Evolutionary conservation across 2,797 vertebrate genomes (phyloP), one percentile per base, ranked within the genome.

Genomic region (Pempheris klunzingeri): DNA sequence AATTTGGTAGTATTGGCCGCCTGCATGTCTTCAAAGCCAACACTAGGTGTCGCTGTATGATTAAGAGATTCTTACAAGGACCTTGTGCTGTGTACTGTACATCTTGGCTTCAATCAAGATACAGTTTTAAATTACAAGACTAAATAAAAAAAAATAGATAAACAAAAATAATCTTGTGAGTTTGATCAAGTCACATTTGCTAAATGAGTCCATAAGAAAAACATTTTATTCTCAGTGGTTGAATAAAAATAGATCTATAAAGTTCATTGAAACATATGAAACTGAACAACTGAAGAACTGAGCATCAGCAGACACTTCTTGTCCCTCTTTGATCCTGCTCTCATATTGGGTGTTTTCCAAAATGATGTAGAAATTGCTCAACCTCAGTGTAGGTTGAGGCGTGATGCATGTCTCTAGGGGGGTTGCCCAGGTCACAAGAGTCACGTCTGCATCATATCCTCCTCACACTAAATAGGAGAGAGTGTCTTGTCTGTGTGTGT

Each of bases 1-100:
- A 22, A 4, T 3, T 17, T 0, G 13, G 59, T 20, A 30, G n/a
- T 4, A 5, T 39, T 4, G 4, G 34, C 8, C n/a, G 24, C 34
- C 14, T 79, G 78, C 74, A 76, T 8, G 0, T 61, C 20, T 60
- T 52, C 9, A 0, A 69, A 60, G 17, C 1, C 0, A 81, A 46
- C 93, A 88, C 88, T 90, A 92, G 93, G 73, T 85, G 91, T 87
- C 91, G 38, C 67, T 84, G 53, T 85, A 47, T 55, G 77, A 90
- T 57, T 2, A 62, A 30, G 61, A 74, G 13, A 53, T 22, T 4
- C 5, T 24, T 20, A 26, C 3, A 1, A 30, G 4, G 20, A 63
- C 24, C 30, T 44, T 39, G 46, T 24, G 24, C 53, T 3, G 30
- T 32, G 4, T 1, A 2, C 30, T 39, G 28, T 3, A 30, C 12